Conservation (phyloP, 2,797 vertebrate genomes). For the Muscicapa comitata region DNA sequence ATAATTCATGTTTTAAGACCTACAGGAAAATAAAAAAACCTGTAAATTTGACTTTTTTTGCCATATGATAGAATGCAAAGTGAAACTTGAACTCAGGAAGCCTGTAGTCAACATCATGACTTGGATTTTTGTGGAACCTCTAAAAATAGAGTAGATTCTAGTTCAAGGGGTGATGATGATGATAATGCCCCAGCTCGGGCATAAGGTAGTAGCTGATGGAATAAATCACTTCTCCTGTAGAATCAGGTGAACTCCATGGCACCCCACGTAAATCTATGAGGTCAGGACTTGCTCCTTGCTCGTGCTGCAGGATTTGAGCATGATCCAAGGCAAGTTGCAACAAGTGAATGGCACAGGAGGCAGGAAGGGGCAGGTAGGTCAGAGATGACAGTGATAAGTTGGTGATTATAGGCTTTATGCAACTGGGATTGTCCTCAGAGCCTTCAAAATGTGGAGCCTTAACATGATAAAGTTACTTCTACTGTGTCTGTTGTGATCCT, state of each 20-base stretch:
- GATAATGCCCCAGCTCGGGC: neutral
- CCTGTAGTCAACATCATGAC: neutral
- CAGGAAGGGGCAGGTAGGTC: neutral
- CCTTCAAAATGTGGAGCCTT: neutral
- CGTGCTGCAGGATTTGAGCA: neutral
- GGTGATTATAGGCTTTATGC: neutral
- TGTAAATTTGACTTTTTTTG: neutral
- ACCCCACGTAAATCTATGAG: neutral
- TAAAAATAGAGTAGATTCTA: neutral
- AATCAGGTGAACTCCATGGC: neutral
- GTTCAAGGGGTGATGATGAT: neutral
- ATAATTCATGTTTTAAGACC: neutral
- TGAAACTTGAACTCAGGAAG: neutral
- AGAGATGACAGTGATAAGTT: neutral
- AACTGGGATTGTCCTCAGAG: neutral
- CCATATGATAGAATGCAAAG: rapidly evolving
- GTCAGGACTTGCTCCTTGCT: neutral
- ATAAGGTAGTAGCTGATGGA: neutral
- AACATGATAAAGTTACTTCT: neutral
- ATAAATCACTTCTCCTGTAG: neutral
- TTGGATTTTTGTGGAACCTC: neutral
- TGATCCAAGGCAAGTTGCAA: neutral
- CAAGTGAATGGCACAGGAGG: neutral
- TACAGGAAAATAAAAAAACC: neutral
- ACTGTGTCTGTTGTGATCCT: neutral